Conservation (phyloP, 1,140 invertebrate species). For the Procambarus virginalis region DNA sequence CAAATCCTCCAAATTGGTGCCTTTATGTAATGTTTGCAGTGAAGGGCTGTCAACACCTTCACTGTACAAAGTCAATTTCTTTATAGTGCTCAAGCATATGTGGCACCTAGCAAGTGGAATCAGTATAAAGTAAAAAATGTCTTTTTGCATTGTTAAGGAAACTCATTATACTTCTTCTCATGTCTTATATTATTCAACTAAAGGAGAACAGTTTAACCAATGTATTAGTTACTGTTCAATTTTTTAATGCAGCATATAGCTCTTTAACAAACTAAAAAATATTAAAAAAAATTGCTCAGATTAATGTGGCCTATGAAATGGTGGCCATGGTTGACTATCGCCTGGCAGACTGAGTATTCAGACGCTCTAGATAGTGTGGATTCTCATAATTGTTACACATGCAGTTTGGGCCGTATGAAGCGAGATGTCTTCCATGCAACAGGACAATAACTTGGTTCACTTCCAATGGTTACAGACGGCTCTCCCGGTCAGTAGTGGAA, state of each 20-base stretch:
- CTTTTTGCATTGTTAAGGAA: not conserved
- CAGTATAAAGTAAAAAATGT: slow-evolving; percentile 3
- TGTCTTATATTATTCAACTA: not conserved
- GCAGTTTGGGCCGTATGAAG: slow-evolving; percentile 30
- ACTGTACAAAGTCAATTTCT: slow-evolving; percentile 28
- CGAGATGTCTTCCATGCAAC: slow-evolving; percentile 48
- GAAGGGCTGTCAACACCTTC: slow-evolving; percentile 1
- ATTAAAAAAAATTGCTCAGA: slow-evolving; percentile 11
- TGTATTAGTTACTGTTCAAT: not conserved
- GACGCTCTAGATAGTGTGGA: slow-evolving; percentile 22
- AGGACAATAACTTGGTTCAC: slow-evolving; percentile 34
- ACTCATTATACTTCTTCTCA: not conserved
- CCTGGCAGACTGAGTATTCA: slow-evolving; percentile 36
- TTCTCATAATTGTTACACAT: slow-evolving; percentile 41
- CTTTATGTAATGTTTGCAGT: slow-evolving; percentile 45
- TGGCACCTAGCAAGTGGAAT: slow-evolving; percentile 30
- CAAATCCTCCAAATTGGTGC: slow-evolving; percentile 66
- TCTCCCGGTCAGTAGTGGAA: slow-evolving; percentile 18
- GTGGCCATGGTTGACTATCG: slow-evolving; percentile 21
- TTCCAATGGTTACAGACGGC: not conserved
- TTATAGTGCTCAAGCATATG: slow-evolving; percentile 43
- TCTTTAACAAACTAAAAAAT: not conserved
- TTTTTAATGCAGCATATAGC: slow-evolving; percentile 5
- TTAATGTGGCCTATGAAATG: not conserved
- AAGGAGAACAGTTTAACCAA: not conserved